These are phyloP conservation scores for Nephrotoma appendiculata DNA, from an alignment of 2,888 invertebrate species.

Conservation along the genomic window DNA sequence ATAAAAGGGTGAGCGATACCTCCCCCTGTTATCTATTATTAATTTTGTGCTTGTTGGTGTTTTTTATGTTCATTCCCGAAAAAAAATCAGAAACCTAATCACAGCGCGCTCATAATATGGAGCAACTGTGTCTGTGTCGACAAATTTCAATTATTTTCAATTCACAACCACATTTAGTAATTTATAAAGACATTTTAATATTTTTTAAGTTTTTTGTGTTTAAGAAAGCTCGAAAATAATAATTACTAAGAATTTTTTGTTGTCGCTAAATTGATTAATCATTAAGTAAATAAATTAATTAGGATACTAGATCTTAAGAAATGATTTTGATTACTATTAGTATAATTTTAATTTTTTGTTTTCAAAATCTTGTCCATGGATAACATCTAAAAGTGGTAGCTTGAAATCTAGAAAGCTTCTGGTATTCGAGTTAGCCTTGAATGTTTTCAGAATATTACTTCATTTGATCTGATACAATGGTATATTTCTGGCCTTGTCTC, in stretches of 20 bases:
- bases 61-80: neutral
- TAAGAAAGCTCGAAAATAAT: neutral
- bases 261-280: neutral
- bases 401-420: no score
- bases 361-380: no score
- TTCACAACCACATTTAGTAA: neutral
- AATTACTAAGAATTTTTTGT: neutral
- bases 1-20: neutral
- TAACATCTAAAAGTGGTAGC: no score
- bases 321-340: no score
- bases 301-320: no score
- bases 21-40: neutral
- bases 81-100: neutral
- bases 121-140: neutral
- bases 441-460: no score
- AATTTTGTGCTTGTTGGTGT: neutral
- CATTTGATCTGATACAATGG: no score
- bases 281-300: neutral
- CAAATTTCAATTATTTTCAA: neutral
- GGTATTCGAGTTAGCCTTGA: no score
- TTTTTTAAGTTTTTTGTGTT: neutral
- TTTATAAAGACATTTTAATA: neutral
- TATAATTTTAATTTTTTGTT: no score
- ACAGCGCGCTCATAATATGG: neutral
- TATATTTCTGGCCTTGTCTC: no score